Conservation (phyloP, 2,797 vertebrate genomes). For the Macroramphosus scolopax region DNA sequence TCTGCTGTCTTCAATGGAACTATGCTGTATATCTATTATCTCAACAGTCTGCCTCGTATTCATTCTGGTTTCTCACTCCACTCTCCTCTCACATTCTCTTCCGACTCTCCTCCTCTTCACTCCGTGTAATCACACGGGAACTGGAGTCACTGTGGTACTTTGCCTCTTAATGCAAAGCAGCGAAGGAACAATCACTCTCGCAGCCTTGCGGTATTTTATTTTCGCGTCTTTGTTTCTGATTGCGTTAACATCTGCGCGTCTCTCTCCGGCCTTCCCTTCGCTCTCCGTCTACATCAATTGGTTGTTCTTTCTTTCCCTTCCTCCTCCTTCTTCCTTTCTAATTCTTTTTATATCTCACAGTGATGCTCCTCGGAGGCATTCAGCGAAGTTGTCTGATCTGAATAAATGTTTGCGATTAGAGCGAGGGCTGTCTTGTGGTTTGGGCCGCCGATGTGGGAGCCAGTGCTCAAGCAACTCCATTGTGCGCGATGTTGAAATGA, state of each 20-base stretch:
- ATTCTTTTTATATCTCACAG: constrained; percentile 55
- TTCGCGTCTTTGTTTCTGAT: constrained; percentile 13
- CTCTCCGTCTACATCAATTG: constrained; percentile 12
- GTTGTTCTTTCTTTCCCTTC: constrained; percentile 20
- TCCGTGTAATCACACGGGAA: constrained; percentile 15
- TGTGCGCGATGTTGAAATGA: constrained; percentile 53
- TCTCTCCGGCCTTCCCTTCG: neutral
- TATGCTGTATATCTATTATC: no score
- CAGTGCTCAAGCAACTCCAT: constrained; percentile 26
- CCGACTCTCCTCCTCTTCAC: constrained; percentile 23
- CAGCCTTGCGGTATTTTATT: constrained; percentile 14
- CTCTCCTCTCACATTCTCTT: no score
- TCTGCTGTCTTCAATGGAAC: no score
- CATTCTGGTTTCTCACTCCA: no score
- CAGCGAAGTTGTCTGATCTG: constrained; percentile 62
- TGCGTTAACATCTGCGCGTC: no score
- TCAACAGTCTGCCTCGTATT: no score
- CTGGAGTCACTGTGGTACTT: constrained; percentile 23
- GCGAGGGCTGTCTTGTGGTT: constrained; percentile 53
- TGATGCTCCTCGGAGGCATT: constrained; percentile 53
- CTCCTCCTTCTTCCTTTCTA: constrained; percentile 34
- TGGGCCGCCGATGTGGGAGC: constrained; percentile 51
- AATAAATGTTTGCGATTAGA: constrained; percentile 77
- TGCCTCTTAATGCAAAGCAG: constrained; percentile 29
- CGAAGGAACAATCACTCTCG: constrained; percentile 16